Percentiles rank a stretch among this genome's conserved stretches.
Conservation (phyloP, 2,797 vertebrate genomes). For the Sciurus carolinensis region DNA sequence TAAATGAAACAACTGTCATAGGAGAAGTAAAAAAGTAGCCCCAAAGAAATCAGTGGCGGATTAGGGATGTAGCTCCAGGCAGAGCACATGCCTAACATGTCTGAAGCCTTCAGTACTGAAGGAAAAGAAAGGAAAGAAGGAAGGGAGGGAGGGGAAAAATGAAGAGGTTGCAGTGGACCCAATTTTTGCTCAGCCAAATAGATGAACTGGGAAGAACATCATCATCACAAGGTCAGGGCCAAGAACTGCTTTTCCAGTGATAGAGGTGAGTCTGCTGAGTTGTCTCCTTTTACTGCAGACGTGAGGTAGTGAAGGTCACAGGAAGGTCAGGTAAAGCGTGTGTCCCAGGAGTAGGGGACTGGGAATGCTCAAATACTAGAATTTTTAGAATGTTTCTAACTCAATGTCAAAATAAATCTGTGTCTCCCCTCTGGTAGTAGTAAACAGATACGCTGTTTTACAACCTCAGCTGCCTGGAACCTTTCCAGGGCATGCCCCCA, state of each 20-base stretch:
- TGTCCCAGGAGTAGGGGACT: not conserved
- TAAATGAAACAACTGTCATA: not conserved
- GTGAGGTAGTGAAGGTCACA: not conserved
- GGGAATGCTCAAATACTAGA: too few relatives aligned
- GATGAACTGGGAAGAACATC: not conserved
- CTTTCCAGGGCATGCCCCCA: too few relatives aligned
- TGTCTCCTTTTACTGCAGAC: not conserved
- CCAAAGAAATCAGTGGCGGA: not conserved
- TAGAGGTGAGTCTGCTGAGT: not conserved
- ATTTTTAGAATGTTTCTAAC: not conserved
- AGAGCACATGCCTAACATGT: not conserved
- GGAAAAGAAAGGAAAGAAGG: not conserved
- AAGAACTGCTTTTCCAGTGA: not conserved
- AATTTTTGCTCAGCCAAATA: not conserved
- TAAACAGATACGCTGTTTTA: not conserved
- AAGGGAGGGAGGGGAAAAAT: too few relatives aligned
- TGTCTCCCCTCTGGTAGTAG: not conserved
- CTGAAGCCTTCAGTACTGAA: not conserved
- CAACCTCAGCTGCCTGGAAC: too few relatives aligned
- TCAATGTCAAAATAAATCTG: not conserved
- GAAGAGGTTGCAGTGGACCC: too few relatives aligned
- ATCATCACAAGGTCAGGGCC: not conserved
- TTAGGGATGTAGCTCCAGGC: not conserved
- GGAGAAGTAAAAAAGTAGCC: not conserved
- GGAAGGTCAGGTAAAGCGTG: not conserved